A percentile compares a stretch with the other conserved stretches of the same genome.
Conservation (phyloP, 2,888 invertebrate genomes). For the Sesamia inferens region DNA sequence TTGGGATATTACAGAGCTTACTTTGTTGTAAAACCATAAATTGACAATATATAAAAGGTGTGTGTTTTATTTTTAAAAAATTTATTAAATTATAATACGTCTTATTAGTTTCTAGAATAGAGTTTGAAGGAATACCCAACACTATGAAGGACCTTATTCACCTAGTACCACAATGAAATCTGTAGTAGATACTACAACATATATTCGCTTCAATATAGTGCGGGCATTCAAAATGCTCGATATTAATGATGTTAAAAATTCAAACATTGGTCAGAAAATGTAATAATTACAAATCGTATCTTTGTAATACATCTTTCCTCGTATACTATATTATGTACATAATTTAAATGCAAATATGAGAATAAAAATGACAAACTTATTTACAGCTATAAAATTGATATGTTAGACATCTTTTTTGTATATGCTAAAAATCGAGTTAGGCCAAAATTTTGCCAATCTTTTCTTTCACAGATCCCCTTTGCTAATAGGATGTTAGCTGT, state of each 20-base stretch:
- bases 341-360: constrained; percentile 37
- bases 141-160: constrained; percentile 5
- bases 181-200: not conserved
- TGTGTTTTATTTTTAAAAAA: not conserved
- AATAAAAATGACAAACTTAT: constrained; percentile 46
- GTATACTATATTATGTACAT: constrained; percentile 61
- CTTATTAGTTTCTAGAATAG: constrained; percentile 13
- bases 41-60: constrained; percentile 44
- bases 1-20: not conserved
- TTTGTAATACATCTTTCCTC: constrained; percentile 42
- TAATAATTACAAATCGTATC: constrained; percentile 32
- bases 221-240: not conserved
- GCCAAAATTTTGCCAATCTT: constrained; percentile 19
- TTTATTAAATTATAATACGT: constrained; percentile 1
- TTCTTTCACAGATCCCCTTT: constrained; percentile 12
- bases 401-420: constrained; percentile 67
- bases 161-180: not conserved
- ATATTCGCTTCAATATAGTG: constrained; percentile 5
- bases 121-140: constrained; percentile 24
- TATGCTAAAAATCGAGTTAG: constrained; percentile 43
- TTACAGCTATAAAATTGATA: constrained; percentile 72
- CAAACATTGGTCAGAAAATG: constrained; percentile 49
- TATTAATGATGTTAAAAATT: constrained; percentile 7
- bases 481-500: constrained; percentile 4
- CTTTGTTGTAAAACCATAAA: not conserved